Percentiles rank a stretch among this genome's conserved stretches.
Conservation (phyloP, 2,888 invertebrate genomes). For the Ochlodes sylvanus region DNA sequence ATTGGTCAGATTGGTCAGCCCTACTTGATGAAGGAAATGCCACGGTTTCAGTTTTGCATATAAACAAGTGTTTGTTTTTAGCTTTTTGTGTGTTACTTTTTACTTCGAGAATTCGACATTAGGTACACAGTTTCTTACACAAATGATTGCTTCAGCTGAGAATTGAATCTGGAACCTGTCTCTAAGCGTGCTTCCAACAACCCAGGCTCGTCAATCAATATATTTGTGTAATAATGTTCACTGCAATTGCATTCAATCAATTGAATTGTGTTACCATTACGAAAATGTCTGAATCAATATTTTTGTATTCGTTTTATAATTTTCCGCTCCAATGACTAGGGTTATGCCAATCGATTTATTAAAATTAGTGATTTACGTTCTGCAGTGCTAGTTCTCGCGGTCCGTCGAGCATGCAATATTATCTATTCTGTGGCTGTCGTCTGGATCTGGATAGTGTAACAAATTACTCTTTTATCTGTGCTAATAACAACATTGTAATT, state of each 20-base stretch:
- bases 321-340: constrained; percentile 26
- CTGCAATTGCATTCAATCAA: not conserved
- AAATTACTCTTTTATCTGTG: constrained; percentile 4
- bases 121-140: too few species aligned
- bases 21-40: too few species aligned
- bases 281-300: constrained; percentile 18
- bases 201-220: too few species aligned
- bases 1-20: too few species aligned
- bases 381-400: constrained; percentile 30
- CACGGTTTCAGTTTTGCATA: too few species aligned
- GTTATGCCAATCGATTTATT: constrained; percentile 35
- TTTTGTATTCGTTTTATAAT: constrained; percentile 30
- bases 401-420: constrained; percentile 26
- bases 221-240: not conserved
- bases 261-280: constrained; percentile 9
- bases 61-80: too few species aligned
- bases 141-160: too few species aligned
- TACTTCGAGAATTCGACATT: too few species aligned
- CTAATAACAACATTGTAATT: not conserved
- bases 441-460: constrained; percentile 7
- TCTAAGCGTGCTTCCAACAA: too few species aligned
- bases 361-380: constrained; percentile 32
- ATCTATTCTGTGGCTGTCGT: constrained; percentile 29
- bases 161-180: too few species aligned
- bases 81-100: too few species aligned